Conservation (phyloP, 2,113 vertebrate species). For the Tenebrosternarchus preto region DNA sequence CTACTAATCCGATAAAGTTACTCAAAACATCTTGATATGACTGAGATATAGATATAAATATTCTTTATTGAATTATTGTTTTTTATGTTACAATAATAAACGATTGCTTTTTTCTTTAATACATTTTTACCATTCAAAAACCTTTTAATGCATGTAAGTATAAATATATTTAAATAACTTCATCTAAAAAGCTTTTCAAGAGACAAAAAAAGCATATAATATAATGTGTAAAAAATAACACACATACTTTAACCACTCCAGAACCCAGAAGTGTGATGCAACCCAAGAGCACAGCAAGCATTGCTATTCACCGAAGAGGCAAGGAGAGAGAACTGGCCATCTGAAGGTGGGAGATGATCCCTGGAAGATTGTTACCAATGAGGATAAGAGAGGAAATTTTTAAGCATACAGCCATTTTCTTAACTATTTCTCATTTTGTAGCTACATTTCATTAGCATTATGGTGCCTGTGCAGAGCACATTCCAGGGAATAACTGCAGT, state of each 20-base stretch:
- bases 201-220: not conserved
- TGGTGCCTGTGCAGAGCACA: no score
- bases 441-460: no score
- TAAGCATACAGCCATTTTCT: not conserved
- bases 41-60: no score
- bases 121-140: no score
- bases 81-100: no score
- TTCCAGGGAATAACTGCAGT: no score
- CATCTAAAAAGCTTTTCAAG: not conserved
- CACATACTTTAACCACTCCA: not conserved
- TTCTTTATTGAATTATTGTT: no score
- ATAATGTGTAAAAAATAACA: not conserved
- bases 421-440: no score
- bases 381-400: not conserved
- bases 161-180: conserved; percentile 2
- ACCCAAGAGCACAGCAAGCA: not conserved
- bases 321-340: not conserved
- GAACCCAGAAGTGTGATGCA: not conserved
- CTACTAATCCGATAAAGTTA: no score
- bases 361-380: conserved; percentile 5
- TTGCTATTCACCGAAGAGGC: conserved; percentile 7
- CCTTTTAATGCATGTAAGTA: not conserved
- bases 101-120: no score
- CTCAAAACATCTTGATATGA: no score
- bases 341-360: conserved; percentile 1